Conservation (phyloP, 2,888 invertebrate species). For the Tetragonisca angustula region DNA sequence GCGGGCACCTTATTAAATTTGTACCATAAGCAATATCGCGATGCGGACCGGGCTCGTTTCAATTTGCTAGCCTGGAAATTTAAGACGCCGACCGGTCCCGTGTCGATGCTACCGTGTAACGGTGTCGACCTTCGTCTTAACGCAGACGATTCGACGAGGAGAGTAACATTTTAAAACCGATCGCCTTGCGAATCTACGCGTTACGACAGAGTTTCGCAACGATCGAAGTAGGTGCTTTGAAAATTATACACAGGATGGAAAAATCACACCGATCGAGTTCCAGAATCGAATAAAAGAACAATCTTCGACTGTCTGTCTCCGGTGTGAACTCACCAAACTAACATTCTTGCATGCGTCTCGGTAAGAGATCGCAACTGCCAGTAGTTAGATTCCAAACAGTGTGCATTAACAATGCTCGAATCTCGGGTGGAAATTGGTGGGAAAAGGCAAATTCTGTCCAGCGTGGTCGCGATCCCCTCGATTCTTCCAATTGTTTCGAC, state of each 20-base stretch:
- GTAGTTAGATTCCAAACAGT: no score
- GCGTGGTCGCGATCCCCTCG: conserved; percentile 20
- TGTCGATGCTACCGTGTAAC: conserved; percentile 60
- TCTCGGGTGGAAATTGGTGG: background rate
- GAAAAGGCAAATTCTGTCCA: background rate
- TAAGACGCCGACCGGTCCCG: conserved; percentile 63
- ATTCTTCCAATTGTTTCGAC: background rate
- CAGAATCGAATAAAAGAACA: no score
- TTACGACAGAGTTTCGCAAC: no score
- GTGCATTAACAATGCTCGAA: background rate
- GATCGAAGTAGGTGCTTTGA: no score
- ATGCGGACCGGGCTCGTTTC: conserved; percentile 74
- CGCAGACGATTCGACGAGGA: no score
- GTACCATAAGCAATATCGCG: conserved; percentile 77
- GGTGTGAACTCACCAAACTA: background rate
- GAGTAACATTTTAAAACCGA: no score
- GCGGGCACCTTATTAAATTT: conserved; percentile 81
- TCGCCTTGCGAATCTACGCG: no score
- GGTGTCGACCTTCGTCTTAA: background rate
- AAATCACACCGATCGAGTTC: no score
- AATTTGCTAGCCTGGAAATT: conserved; percentile 76
- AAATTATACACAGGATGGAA: no score
- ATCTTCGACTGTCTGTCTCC: no score
- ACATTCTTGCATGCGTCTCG: background rate
- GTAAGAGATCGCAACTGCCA: background rate